phyloP scores from a whole-genome alignment of 2,797 vertebrate genomes.

The Orientallactaga sibirica region DNA sequence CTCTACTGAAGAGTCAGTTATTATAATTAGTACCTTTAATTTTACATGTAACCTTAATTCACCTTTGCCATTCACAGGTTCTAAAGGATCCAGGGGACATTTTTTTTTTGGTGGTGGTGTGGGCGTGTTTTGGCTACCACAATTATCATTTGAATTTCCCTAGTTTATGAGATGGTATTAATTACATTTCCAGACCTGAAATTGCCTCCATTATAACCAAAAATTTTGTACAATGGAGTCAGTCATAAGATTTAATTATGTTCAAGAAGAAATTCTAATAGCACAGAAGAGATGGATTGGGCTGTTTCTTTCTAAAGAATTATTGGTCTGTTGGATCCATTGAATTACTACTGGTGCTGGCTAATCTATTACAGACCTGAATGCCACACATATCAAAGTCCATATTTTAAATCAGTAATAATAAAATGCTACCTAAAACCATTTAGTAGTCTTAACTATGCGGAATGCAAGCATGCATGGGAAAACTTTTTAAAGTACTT shows the following conservation, averaged over 20 bases:
- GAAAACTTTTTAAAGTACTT: background rate
- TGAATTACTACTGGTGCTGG: background rate
- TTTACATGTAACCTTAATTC: background rate
- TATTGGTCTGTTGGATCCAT: background rate
- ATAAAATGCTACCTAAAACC: slow-evolving; percentile 42
- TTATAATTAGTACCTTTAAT: background rate
- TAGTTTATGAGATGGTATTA: slow-evolving; percentile 17
- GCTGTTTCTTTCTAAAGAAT: background rate
- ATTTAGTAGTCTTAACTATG: background rate
- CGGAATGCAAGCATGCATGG: background rate
- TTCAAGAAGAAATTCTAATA: background rate
- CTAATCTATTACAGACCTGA: background rate
- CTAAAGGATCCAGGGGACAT: background rate
- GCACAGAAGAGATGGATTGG: background rate
- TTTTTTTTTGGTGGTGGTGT: background rate
- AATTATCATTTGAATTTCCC: slow-evolving; percentile 38
- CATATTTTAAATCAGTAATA: background rate
- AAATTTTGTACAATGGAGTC: background rate
- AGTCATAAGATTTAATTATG: background rate
- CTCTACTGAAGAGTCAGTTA: background rate
- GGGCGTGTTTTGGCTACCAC: background rate
- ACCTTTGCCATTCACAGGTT: background rate
- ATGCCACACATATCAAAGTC: background rate
- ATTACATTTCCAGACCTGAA: slow-evolving; percentile 25
- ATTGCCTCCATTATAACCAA: background rate